These are phyloP conservation scores for Lamprotornis superbus DNA, from an alignment of 2,113 vertebrate species.

Conservation along the genomic window DNA sequence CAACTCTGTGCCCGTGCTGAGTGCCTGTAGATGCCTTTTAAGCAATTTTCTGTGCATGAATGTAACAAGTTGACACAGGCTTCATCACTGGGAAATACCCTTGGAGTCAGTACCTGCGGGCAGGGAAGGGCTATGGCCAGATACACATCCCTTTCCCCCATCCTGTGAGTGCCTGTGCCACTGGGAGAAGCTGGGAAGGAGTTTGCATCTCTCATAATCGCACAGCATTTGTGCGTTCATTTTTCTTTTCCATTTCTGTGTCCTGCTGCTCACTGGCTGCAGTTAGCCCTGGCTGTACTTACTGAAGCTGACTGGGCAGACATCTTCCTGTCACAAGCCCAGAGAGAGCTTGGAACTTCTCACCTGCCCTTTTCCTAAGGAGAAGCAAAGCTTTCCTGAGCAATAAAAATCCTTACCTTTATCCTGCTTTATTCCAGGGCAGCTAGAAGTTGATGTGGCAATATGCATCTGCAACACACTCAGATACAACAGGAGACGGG, in stretches of 20 bases:
- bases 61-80: not conserved
- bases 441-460: not conserved
- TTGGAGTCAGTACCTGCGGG: not conserved
- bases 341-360: not conserved
- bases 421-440: not conserved
- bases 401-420: not conserved
- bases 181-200: not conserved
- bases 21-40: not conserved
- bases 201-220: accelerated
- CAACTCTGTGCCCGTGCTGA: not conserved
- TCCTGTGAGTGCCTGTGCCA: not conserved
- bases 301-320: not conserved
- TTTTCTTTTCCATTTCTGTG: not conserved
- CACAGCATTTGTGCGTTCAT: accelerated
- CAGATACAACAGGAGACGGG: not conserved
- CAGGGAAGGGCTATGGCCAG: not conserved
- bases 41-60: not conserved
- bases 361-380: not conserved
- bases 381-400: not conserved
- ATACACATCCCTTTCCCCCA: not conserved
- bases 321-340: not conserved
- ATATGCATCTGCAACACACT: not conserved
- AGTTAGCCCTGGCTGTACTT: not conserved
- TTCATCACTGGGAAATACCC: not conserved
- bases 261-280: not conserved